Percentiles rank a stretch among this genome's conserved stretches.
Conservation (phyloP, 1,140 invertebrate genomes). For the Aphelenchoides besseyi region DNA sequence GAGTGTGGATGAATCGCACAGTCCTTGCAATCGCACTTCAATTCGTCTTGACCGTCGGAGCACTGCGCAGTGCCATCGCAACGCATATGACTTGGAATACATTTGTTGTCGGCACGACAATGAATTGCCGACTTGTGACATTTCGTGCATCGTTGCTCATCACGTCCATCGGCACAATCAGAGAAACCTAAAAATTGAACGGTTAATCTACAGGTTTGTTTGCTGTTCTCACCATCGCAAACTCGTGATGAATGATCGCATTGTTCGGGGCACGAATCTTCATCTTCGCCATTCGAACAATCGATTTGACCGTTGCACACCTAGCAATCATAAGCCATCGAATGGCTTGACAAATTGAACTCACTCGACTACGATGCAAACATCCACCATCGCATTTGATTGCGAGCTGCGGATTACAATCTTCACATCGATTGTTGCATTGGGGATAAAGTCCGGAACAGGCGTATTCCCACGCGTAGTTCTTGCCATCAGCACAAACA, state of each 20-base stretch:
- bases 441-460: constrained; percentile 27
- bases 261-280: background rate
- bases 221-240: constrained; percentile 1
- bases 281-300: constrained; percentile 12
- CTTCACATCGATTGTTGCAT: constrained; percentile 29
- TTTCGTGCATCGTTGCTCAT: constrained; percentile 40
- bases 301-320: constrained; percentile 14
- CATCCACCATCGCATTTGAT: constrained; percentile 24
- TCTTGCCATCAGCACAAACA: constrained; percentile 14
- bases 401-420: constrained; percentile 31
- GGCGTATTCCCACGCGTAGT: constrained; percentile 33
- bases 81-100: constrained; percentile 26
- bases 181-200: constrained; percentile 27
- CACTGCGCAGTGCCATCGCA: constrained; percentile 44
- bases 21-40: constrained; percentile 18
- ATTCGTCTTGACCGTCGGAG: constrained; percentile 42
- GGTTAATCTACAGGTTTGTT: background rate
- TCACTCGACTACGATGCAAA: background rate
- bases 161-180: constrained; percentile 38
- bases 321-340: constrained; percentile 6
- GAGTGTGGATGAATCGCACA: constrained; percentile 18
- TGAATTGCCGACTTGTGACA: constrained; percentile 12
- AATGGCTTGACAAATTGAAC: background rate
- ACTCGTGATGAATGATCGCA: constrained; percentile 16
- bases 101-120: constrained; percentile 31